Base-by-base conservation (phyloP, 2,113 vertebrate species). In the Pholis gunnellus region DNA sequence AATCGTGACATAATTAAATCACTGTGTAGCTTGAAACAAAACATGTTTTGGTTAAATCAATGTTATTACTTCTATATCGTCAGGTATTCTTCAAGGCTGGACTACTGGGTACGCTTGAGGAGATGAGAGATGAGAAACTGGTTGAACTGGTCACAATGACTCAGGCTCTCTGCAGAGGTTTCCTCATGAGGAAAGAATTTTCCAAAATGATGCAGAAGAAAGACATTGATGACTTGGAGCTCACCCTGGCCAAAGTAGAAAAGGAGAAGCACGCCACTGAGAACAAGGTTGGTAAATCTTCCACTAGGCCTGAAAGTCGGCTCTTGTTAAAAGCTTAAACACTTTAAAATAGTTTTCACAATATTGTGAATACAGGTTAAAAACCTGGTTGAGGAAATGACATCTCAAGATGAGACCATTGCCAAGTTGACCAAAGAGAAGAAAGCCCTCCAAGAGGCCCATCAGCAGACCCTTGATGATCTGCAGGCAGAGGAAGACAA, bases 11-110 rank as follows among this genome's bases (percentile, higher is more conserved):
- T 7, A 27, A 42, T 52, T 1, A 57, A 34, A 18, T 46, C 5
- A 27, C 4, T 18, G 17, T 77, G 56, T 25, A 29, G 13, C 15
- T 60, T 40, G 36, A 72, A 36, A 56, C 6, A 6, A 25, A 65
- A 8, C 3, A 14, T 22, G 13, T 8, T 27, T 54, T 17, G 17
- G 40, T 52, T 42, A 48, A 57, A 2, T 46, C 6, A 20, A 6
- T 38, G 31, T 57, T 22, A 59, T 75, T 36, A 5, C 17, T 67
- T 59, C 15, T 17, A 0, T 17, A 0, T 78, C 2, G 6, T 48
- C 27, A 98, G 97, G 96, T 98, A 72, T 97, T 98, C 93, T 99
- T 99, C 93, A 98, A 98, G 95, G 97, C 97, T 91, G 97, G 97
- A 17, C 94, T 98, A 40, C 79, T 98, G 88, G 97, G 97, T 40